These are phyloP conservation scores for Pristionchus fissidentatus DNA, from an alignment of 2,888 invertebrate genomes.

Conservation along the genomic window DNA sequence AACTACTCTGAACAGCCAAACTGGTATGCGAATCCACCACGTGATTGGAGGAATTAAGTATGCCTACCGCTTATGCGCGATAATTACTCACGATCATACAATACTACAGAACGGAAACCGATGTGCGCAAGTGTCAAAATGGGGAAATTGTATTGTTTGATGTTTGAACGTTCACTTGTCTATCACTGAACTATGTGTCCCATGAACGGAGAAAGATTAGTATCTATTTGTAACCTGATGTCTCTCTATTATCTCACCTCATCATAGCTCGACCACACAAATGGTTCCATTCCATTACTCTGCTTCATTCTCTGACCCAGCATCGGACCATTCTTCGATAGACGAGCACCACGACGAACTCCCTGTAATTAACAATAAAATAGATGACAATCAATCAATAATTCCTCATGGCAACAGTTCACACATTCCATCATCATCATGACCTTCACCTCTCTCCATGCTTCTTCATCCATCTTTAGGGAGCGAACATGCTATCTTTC, in stretches of 20 bases:
- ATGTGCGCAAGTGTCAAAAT: too few species aligned
- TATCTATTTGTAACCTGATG: too few species aligned
- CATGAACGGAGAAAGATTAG: too few species aligned
- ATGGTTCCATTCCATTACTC: constrained; percentile 67
- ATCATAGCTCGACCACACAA: constrained; percentile 71
- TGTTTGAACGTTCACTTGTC: too few species aligned
- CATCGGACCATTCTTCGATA: constrained; percentile 83
- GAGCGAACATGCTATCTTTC: background rate
- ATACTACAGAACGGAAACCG: too few species aligned
- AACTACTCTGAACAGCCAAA: constrained; percentile 15
- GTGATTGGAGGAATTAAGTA: background rate
- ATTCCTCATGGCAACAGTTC: background rate
- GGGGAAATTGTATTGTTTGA: too few species aligned
- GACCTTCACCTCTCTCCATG: background rate
- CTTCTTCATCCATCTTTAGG: constrained; percentile 10
- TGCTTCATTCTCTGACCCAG: constrained; percentile 68
- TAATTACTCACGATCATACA: too few species aligned
- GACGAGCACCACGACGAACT: constrained; percentile 89
- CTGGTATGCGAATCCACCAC: constrained; percentile 10
- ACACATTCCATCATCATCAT: background rate
- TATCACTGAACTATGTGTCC: too few species aligned
- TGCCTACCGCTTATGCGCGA: too few species aligned
- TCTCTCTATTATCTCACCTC: constrained; percentile 60
- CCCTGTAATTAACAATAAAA: constrained; percentile 50
- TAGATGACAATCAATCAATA: background rate